Evolutionary conservation across 30 jellyfish, hydroid and myxozoan species (phyloP).

Genomic region (Nemopilema nomurai): DNA sequence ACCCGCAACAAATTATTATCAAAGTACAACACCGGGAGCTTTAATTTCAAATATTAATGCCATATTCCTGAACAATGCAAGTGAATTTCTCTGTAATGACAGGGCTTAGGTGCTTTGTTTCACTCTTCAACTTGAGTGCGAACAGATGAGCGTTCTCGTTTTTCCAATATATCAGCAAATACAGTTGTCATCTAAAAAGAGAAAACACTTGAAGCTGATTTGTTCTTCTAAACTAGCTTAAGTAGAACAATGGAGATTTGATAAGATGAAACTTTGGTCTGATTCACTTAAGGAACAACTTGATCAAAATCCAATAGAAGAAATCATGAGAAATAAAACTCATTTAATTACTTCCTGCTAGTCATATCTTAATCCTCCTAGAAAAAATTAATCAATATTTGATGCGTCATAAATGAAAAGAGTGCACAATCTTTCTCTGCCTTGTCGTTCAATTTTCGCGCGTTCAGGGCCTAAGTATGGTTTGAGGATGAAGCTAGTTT

Average conservation of each 20-base stretch:
- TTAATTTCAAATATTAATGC: not conserved
- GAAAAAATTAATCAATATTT: not conserved
- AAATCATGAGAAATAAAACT: not conserved
- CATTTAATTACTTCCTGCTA: not conserved
- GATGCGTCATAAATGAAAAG: not conserved
- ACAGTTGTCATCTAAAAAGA: constrained; percentile 73
- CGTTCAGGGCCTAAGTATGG: too few relatives aligned
- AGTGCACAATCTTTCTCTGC: too few relatives aligned
- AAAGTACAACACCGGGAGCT: too few relatives aligned
- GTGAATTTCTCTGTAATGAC: not conserved
- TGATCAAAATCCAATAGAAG: not conserved
- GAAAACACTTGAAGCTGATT: not conserved
- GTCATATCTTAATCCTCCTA: not conserved
- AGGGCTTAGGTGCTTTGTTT: not conserved
- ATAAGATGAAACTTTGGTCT: not conserved
- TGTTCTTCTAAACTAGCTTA: too few relatives aligned
- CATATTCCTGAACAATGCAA: not conserved
- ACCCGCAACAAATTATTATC: too few relatives aligned
- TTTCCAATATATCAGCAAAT: constrained; percentile 72
- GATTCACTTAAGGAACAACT: not conserved
- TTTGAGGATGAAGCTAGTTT: too few relatives aligned
- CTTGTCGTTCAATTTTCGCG: too few relatives aligned
- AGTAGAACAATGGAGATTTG: not conserved
- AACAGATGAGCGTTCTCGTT: constrained; percentile 47
- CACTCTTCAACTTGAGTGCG: constrained; percentile 55